Evolutionary conservation across 1,140 invertebrate species (phyloP).

Genomic region (Papilio machaon): DNA sequence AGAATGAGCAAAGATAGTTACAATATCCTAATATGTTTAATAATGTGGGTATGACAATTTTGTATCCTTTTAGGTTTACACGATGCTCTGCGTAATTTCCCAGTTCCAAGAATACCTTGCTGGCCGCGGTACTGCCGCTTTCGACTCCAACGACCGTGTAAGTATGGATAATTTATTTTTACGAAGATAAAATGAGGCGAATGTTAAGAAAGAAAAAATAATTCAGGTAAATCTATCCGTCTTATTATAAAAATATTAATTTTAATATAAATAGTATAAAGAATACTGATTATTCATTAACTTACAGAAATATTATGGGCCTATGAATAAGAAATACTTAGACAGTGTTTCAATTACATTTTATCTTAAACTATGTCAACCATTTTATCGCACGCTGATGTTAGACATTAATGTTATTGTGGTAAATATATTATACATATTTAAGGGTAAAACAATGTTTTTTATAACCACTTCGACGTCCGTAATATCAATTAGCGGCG

Average conservation of each 20-base stretch:
- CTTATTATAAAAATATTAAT: conserved; percentile 10
- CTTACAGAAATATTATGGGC: too few species aligned
- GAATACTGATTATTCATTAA: too few species aligned
- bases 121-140: conserved; percentile 87
- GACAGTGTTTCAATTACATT: too few species aligned
- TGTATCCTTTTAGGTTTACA: conserved; percentile 84
- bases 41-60: background rate
- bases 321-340: too few species aligned
- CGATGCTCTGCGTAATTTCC: conserved; percentile 90
- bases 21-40: background rate
- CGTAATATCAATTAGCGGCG: too few species aligned
- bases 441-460: too few species aligned
- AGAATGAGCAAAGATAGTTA: background rate
- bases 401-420: too few species aligned
- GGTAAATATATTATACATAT: too few species aligned
- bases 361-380: too few species aligned
- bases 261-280: too few species aligned
- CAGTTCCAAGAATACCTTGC: conserved; percentile 91
- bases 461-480: too few species aligned
- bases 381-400: too few species aligned
- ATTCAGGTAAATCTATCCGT: background rate
- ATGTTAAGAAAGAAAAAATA: background rate
- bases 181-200: background rate
- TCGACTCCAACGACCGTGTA: conserved; percentile 78
- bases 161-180: conserved; percentile 39